Conservation (phyloP, 2,797 vertebrate species). For the Sciaenops ocellatus region DNA sequence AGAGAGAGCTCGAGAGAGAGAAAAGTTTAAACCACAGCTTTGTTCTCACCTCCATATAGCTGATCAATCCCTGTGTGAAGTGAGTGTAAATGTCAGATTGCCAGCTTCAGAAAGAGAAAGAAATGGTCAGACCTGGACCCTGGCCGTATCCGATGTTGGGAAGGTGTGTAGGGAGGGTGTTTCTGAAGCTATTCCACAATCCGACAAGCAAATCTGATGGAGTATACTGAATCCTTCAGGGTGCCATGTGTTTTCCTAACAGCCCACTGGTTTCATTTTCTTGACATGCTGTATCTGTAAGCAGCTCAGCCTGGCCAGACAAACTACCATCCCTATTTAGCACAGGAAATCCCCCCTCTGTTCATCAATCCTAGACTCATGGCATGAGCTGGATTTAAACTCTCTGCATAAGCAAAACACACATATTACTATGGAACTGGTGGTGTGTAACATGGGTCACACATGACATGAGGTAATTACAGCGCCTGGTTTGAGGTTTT, state of each 20-base stretch:
- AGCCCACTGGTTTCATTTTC: slow-evolving; percentile 38
- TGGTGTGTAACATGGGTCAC: slow-evolving; percentile 10
- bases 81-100: background rate
- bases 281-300: slow-evolving; percentile 23
- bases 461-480: slow-evolving; percentile 19
- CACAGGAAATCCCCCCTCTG: slow-evolving; percentile 1
- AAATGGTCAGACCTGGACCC: background rate
- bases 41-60: background rate
- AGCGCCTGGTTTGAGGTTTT: background rate
- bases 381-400: slow-evolving; percentile 48
- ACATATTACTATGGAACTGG: background rate
- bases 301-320: slow-evolving; percentile 2
- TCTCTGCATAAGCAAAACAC: slow-evolving; percentile 19
- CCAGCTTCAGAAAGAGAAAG: background rate
- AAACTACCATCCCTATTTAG: slow-evolving; percentile 18
- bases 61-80: background rate
- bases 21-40: background rate
- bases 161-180: background rate
- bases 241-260: slow-evolving; percentile 11
- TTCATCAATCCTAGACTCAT: slow-evolving; percentile 19
- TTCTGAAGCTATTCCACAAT: slow-evolving; percentile 22
- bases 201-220: slow-evolving; percentile 1
- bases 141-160: background rate
- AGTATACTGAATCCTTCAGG: background rate
- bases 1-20: background rate